phyloP scores from a whole-genome alignment of 2,113 vertebrate species.

The Pseudonaja textilis region DNA sequence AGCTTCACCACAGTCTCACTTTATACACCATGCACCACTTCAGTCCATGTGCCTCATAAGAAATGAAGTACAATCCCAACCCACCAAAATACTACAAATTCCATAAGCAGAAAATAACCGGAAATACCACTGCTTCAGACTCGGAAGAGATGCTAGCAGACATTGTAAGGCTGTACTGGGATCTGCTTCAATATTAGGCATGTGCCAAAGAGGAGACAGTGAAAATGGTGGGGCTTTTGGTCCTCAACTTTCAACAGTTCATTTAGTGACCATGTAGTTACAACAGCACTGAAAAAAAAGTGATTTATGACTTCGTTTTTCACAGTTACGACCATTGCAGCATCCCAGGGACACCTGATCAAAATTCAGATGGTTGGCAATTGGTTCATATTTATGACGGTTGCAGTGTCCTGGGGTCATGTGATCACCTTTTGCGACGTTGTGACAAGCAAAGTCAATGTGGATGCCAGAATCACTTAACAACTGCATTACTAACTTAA shows the following conservation, averaged over 20 bases:
- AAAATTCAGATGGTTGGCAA: background rate
- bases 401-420: background rate
- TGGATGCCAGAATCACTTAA: background rate
- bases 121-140: background rate
- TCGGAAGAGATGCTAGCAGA: background rate
- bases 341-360: background rate
- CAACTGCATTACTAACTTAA: no score
- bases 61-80: background rate
- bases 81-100: background rate
- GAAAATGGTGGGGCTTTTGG: no score
- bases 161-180: background rate
- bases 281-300: no score
- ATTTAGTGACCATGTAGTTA: no score
- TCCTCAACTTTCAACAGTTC: background rate
- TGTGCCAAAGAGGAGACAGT: background rate
- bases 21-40: background rate
- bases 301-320: background rate
- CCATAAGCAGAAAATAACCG: background rate
- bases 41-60: background rate
- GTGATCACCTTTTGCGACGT: background rate
- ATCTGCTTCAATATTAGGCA: background rate
- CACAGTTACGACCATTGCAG: background rate
- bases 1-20: background rate
- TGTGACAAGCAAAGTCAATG: background rate
- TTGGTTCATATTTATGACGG: background rate